Base-by-base conservation (phyloP, 2,113 vertebrate species). In the Phylloscopus trochilus region DNA sequence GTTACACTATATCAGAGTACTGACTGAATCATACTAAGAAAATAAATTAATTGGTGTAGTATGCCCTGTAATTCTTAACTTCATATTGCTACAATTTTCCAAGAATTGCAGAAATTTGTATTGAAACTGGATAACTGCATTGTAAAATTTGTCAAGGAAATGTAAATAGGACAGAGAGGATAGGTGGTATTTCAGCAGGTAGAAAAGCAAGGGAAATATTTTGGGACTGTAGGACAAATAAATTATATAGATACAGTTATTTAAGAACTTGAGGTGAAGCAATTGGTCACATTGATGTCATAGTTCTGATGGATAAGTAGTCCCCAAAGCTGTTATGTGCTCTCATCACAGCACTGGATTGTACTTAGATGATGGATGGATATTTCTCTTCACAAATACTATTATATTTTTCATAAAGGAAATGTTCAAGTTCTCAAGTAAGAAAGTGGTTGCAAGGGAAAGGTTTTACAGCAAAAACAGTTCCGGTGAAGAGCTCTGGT, bases 81-180 rank as follows among this genome's bases (percentile, higher is more conserved):
- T 84, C 39, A 35, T n/a, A 77, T 52, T 70, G 43, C 52, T 69
- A 68, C 59, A 66, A 51, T 85, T 91, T 91, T 43, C 53, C 12
- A 3, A 73, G 49, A 85, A 83, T 18, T 85, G 35, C 44, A 93
- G 70, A 83, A 66, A 87, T 87, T 68, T 66, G 53, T 85, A 87
- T 23, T 85, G 84, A 55, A 94, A 79, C n/a, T 33, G 41, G 16
- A 2, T 60, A 89, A 89, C 2, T 41, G 51, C 27, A 24, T 5
- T 59, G 55, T 30, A 90, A 66, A 87, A 93, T 92, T 91, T 85
- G 70, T 89, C 78, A 95, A 79, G 67, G 70, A 55, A 89, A 91
- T 22, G 4, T 80, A 74, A 95, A 58, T 33, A 69, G 43, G 52
- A 78, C 15, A 46, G 70, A 62, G 20, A 76, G 35, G 67, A 83